phyloP scores from a whole-genome alignment of 2,797 vertebrate species.

The Ambastaia sidthimunki region DNA sequence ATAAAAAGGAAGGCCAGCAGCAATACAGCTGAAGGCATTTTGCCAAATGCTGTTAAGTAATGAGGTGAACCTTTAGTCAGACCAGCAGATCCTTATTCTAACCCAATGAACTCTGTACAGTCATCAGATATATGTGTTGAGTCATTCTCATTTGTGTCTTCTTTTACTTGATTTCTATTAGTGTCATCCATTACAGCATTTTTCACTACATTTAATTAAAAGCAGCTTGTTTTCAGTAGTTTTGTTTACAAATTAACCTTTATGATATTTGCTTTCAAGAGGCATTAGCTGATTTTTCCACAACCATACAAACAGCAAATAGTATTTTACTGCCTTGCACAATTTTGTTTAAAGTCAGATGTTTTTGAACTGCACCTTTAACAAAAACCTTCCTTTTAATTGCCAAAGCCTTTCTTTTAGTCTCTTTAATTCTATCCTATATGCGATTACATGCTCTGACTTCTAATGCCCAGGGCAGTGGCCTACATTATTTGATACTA shows the following conservation, averaged over 20 bases:
- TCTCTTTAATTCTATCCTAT: neutral
- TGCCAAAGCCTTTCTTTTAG: neutral
- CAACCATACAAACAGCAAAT: slow-evolving; percentile 1
- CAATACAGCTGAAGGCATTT: neutral
- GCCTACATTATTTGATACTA: neutral
- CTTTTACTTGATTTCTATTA: neutral
- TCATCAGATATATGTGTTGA: neutral
- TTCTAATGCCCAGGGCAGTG: neutral
- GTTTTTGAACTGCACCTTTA: neutral
- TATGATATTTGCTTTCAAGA: neutral
- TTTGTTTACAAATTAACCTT: neutral
- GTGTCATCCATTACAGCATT: neutral
- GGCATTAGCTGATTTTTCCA: neutral
- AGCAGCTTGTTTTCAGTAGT: neutral
- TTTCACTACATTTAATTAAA: neutral
- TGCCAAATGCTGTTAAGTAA: neutral
- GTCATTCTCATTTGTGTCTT: neutral
- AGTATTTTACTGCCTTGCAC: neutral
- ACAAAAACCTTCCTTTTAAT: neutral
- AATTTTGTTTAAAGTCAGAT: neutral
- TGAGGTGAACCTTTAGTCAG: neutral
- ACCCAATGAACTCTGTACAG: neutral
- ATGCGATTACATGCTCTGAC: neutral
- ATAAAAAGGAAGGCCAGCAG: neutral
- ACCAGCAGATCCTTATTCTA: neutral